Percentiles rank a stretch among this genome's conserved stretches.
Conservation (phyloP, 2,113 vertebrate genomes). For the Cynoglossus semilaevis region DNA sequence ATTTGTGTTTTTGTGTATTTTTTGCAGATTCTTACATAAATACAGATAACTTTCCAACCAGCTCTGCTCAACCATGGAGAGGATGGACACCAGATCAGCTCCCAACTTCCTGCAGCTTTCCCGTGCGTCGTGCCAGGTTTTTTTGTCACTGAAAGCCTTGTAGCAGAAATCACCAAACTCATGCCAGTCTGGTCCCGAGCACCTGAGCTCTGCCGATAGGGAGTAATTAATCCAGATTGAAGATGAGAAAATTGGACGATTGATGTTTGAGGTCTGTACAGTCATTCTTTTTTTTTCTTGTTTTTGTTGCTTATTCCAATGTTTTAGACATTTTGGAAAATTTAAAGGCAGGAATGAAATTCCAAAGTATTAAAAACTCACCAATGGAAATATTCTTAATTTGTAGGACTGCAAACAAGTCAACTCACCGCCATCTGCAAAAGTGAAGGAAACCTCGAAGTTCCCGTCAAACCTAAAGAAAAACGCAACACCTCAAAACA, state of each 20-base stretch:
- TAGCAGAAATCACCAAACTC: constrained; percentile 81
- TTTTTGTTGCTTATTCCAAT: no score
- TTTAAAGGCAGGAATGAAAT: no score
- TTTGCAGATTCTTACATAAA: constrained; percentile 52
- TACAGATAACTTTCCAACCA: constrained; percentile 80
- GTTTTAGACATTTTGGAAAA: no score
- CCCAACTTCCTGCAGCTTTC: constrained; percentile 57
- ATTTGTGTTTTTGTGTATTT: background rate
- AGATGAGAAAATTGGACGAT: no score
- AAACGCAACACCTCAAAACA: background rate
- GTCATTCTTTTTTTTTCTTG: no score
- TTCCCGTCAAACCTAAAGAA: constrained; percentile 59
- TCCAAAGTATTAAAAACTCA: no score
- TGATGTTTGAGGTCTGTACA: no score
- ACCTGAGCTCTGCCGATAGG: constrained; percentile 71
- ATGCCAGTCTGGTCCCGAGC: constrained; percentile 74
- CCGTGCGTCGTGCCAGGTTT: constrained; percentile 67
- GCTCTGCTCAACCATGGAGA: constrained; percentile 74
- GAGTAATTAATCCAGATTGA: no score
- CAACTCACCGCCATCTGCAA: constrained; percentile 75
- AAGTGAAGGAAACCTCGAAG: constrained; percentile 68
- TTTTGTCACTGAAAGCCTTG: constrained; percentile 67
- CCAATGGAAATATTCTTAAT: no score
- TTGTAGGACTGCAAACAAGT: background rate
- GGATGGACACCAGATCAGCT: constrained; percentile 74